Base-by-base conservation (phyloP, 2,888 invertebrate genomes). In the Hermaeophaga mercurialis region DNA sequence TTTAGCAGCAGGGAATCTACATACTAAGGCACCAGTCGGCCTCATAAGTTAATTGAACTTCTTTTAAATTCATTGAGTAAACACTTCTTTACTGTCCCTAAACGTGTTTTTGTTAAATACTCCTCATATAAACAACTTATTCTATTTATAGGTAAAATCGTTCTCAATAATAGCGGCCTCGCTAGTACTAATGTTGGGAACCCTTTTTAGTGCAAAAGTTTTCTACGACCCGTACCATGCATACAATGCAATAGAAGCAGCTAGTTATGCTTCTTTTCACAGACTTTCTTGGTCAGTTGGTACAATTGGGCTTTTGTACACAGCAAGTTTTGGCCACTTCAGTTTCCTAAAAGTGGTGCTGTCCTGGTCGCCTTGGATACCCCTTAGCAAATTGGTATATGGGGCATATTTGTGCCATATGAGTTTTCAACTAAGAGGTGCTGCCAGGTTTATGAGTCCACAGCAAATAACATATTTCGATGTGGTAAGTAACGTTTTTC, bases 371-470 rank as follows among this genome's bases (percentile, higher is more conserved):
- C 81, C 82, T 0, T 85, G 83, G 81, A 80, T 82, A 38, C 82
- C 84, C 0, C 75, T 85, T 0, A 83, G 85, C 63, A 80, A 84
- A 45, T 77, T 86, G 22, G 78, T 83, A 0, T 86, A 85, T 68
- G 34, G 72, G 41, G 84, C 84, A 0, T 64, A 65, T 22, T 71
- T 86, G 45, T 78, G 81, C 1, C 86, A 86, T 68, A 77, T 81
- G 61, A 59, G 80, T 15, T 73, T 85, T 50, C 83, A 84, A 56
- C 68, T 79, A 0, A 70, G 84, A 24, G 79, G 80, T 39, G 80
- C 82, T 1, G 82, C 79, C 38, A 75, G 78, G 61, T 77, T 79
- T 2, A 79, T 81, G 59, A 80, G 78, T 53, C 79, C 84, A 0
- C 78, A 78, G 53, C 72, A 73, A 54, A 68, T 79, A 38, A 72